Base-by-base conservation (phyloP, 2,888 invertebrate genomes). In the Nephrocerus scutellatus region DNA sequence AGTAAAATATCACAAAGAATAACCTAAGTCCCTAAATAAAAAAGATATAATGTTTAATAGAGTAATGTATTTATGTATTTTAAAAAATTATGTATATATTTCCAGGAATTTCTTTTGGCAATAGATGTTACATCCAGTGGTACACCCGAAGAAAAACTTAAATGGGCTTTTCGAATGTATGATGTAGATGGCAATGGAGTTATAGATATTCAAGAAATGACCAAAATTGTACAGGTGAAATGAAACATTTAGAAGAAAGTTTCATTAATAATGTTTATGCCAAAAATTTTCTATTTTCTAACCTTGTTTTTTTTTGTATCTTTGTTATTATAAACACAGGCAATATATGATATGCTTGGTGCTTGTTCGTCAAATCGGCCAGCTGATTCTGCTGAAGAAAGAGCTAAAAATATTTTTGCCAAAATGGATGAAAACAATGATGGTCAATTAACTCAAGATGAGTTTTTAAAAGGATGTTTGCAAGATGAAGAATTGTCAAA, bases 351-450 rank as follows among this genome's bases (percentile, higher is more conserved):
- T 70, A 98, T 98, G 97, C 76, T 98, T 57, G 97, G 97, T 39
- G 93, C 93, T 50, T 92, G 92, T 71, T 90, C 90, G 60, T 90
- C 90, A 70, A 91, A 90, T 72, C 77, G 91, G 63, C 91, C 93
- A 31, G 90, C 90, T 25, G 93, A 92, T 67, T 91, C 93, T 14
- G 96, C 97, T 19, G 93, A 96, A 66, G 95, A 96, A 65, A 77
- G 97, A 53, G 97, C 97, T 55, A 92, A 93, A 74, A 96, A 95
- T 71, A 98, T 98, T 60, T 98, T 98, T 72, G 92, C 92, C 44
- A 95, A 95, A 72, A 97, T 98, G 97, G 97, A 98, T 70, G 90
- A 92, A 66, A 97, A 98, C 77, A 91, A 92, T 73, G 97, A 98
- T 70, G 96, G 96, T 44, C 93, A 95, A 70, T 79, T 96, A 63